Evolutionary conservation across 2,888 invertebrate species (phyloP), one percentile per base, ranked within the genome.

Genomic region (Drosophila longiperda): DNA sequence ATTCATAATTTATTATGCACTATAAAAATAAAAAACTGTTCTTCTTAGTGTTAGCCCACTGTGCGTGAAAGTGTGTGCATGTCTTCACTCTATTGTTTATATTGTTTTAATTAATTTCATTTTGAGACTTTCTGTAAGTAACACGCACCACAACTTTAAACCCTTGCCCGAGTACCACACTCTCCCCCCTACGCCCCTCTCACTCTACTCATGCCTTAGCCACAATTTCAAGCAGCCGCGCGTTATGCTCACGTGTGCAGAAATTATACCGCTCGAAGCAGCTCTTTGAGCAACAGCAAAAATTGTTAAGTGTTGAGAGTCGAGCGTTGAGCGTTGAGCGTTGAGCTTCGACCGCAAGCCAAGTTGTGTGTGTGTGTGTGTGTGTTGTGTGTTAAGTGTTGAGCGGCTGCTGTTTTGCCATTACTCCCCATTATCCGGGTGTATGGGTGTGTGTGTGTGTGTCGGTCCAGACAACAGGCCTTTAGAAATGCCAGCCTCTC

Each of bases 91-190:
- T 69, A 75, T 83, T 82, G 83, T 86, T 83, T 86, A 77, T 80
- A 77, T 82, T 82, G 87, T 86, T 83, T 83, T 84, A 87, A 82
- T 87, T 84, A 80, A 87, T 87, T 84, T 84, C 54, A 82, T 80
- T 86, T 87, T 67, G 78, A 73, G 77, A 80, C 73, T 60, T 66
- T 59, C 50, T 65, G 36, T 61, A 62, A 73, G 78, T 65, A 64
- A 77, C 61, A 58, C 48, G 54, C 73, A 65, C 78, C 68, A 53
- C 64, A 78, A 53, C 49, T 57, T 29, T 57, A 15, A 45, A 45
- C 23, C 40, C 36, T 33, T 23, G 40, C 34, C 38, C 26, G 9
- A 49, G 1, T 17, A n/a, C n/a, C n/a, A n/a, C n/a, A n/a, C 63
- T 57, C 29, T 33, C 29, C 32, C 33, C 40, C 40, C 38, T n/a